These are phyloP conservation scores for Drosophila tani DNA, from an alignment of 1,140 invertebrate genomes.

Conservation along the genomic window DNA sequence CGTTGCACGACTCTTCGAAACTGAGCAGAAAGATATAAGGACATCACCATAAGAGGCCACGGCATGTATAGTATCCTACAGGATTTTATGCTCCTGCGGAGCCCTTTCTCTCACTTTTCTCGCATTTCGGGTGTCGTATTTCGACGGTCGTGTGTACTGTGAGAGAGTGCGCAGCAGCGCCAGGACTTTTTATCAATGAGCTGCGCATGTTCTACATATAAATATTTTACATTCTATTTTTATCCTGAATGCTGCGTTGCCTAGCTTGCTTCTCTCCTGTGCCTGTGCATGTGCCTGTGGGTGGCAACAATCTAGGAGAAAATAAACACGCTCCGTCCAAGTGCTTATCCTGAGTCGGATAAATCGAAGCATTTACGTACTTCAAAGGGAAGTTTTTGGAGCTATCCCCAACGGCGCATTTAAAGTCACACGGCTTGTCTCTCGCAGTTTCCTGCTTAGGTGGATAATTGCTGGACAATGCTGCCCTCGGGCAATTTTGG, in stretches of 20 bases:
- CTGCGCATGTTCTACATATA: constrained; percentile 78
- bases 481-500: neutral
- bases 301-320: constrained; percentile 1
- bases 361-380: neutral
- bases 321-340: neutral
- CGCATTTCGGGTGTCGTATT: constrained; percentile 1
- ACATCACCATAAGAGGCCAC: constrained; percentile 71
- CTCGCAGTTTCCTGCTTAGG: neutral
- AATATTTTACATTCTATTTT: constrained; percentile 67
- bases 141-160: constrained; percentile 7
- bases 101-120: constrained; percentile 29
- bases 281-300: neutral
- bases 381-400: neutral
- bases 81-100: constrained; percentile 59
- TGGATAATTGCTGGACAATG: constrained; percentile 1
- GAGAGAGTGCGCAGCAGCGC: constrained; percentile 51
- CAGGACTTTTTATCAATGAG: constrained; percentile 66
- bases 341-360: neutral
- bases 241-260: constrained; percentile 38
- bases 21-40: constrained; percentile 63
- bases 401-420: neutral
- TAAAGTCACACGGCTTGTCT: neutral
- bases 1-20: constrained; percentile 72
- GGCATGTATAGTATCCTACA: constrained; percentile 68
- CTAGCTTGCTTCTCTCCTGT: neutral